A percentile compares a stretch with the other conserved stretches of the same genome.
Conservation (phyloP, 2,113 vertebrate genomes). For the Passerina amoena region DNA sequence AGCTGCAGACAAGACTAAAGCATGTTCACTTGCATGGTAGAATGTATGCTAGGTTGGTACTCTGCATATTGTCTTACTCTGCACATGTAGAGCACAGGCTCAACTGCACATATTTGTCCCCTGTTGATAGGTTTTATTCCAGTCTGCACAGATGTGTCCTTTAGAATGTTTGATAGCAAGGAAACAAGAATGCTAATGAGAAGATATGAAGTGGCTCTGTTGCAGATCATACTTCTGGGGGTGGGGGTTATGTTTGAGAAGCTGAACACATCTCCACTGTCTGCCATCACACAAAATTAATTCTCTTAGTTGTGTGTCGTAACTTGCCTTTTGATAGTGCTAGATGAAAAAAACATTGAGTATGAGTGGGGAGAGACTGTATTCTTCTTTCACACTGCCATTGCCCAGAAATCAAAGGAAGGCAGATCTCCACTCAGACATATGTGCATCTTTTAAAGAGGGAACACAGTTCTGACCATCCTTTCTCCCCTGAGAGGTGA, state of each 20-base stretch:
- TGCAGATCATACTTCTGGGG: not conserved
- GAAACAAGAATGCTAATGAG: not conserved
- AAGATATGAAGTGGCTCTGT: not conserved
- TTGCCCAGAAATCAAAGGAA: not conserved
- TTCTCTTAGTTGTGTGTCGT: not conserved
- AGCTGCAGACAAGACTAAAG: not conserved
- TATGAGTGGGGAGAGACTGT: not conserved
- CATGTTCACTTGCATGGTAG: not conserved
- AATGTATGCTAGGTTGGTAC: not conserved
- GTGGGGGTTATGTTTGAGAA: not conserved
- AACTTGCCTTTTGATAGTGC: not conserved
- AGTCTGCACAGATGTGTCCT: not conserved
- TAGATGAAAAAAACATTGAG: not conserved
- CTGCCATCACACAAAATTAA: not conserved
- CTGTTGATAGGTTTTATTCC: not conserved
- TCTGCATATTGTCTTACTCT: not conserved
- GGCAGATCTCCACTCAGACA: not conserved
- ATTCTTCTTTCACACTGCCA: not conserved
- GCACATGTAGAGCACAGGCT: not conserved
- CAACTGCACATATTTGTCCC: not conserved
- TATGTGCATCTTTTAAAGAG: not conserved
- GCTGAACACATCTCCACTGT: not conserved
- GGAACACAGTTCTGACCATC: not conserved
- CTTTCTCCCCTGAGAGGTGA: not conserved
- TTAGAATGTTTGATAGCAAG: not conserved